A percentile compares a stretch with the other conserved stretches of the same genome.
phyloP scores from a whole-genome alignment of 1,140 invertebrate species.

The Monochamus saltuarius region DNA sequence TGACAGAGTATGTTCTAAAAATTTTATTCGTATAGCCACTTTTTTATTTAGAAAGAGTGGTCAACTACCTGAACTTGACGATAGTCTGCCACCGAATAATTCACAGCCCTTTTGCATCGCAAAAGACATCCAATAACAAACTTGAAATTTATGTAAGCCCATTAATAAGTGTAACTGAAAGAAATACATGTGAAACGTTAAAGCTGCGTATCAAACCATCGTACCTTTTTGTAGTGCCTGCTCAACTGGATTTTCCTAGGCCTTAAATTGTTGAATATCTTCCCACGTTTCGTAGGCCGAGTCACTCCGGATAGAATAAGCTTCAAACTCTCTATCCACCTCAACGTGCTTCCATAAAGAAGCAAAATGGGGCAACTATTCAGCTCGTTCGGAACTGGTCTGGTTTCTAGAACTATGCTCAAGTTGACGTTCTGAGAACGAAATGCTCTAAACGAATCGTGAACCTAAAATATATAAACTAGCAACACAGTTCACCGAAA shows the following conservation, averaged over 20 bases:
- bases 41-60: neutral
- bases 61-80: slow-evolving; percentile 69
- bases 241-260: slow-evolving; percentile 88
- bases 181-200: neutral
- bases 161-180: slow-evolving; percentile 67
- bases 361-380: slow-evolving; percentile 72
- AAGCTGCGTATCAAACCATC: too few species aligned
- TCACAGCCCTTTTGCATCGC: slow-evolving; percentile 94
- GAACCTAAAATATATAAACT: slow-evolving; percentile 59
- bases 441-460: slow-evolving; percentile 87
- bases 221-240: slow-evolving; percentile 87
- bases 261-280: slow-evolving; percentile 80
- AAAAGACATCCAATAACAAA: slow-evolving; percentile 98
- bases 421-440: slow-evolving; percentile 92
- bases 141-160: slow-evolving; percentile 85
- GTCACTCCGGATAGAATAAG: slow-evolving; percentile 94
- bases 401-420: slow-evolving; percentile 86
- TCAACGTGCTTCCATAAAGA: slow-evolving; percentile 88
- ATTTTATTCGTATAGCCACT: slow-evolving; percentile 6
- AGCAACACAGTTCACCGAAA: too few species aligned
- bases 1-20: slow-evolving; percentile 71
- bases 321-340: slow-evolving; percentile 95
- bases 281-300: slow-evolving; percentile 86
- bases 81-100: slow-evolving; percentile 81
- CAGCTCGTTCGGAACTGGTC: slow-evolving; percentile 58